A percentile compares a stretch with the other conserved stretches of the same genome.
phyloP scores from a whole-genome alignment of 2,888 invertebrate species.

The Lepidocyrtinus sp. region DNA sequence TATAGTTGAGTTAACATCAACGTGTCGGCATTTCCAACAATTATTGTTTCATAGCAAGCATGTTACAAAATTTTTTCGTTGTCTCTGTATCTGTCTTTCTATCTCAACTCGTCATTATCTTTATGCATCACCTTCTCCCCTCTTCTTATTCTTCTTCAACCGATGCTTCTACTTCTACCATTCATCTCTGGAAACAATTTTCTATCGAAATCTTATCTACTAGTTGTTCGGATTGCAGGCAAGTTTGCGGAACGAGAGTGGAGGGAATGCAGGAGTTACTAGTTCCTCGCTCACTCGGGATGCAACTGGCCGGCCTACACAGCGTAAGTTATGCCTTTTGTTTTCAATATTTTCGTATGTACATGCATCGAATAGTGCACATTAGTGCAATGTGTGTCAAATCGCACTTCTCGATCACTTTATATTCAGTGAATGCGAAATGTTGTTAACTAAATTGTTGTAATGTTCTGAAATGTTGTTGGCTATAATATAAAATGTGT shows the following conservation, averaged over 20 bases:
- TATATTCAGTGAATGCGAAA: too few species aligned
- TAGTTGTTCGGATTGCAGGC: conserved; percentile 70
- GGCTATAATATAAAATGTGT: too few species aligned
- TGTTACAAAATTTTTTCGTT: conserved; percentile 39
- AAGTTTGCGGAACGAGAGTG: conserved; percentile 68
- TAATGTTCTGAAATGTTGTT: too few species aligned
- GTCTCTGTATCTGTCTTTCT: too few species aligned
- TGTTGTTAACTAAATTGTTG: too few species aligned
- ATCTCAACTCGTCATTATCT: conserved; percentile 12
- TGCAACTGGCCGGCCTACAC: conserved; percentile 68
- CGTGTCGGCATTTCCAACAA: not conserved
- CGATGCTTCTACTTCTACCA: conserved; percentile 41
- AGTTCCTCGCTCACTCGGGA: conserved; percentile 66
- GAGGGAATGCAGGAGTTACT: conserved; percentile 67
- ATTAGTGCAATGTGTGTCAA: too few species aligned
- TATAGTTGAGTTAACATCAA: too few species aligned
- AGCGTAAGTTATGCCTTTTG: conserved; percentile 65
- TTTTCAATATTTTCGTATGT: too few species aligned
- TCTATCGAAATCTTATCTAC: conserved; percentile 65
- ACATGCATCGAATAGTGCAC: too few species aligned
- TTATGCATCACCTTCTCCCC: conserved; percentile 14
- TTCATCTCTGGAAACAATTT: conserved; percentile 35
- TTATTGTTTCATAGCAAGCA: not conserved
- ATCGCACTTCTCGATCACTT: too few species aligned
- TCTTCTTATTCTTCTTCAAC: conserved; percentile 44